These are phyloP conservation scores for Ailurus styani DNA, from an alignment of 2,113 vertebrate genomes.

Conservation along the genomic window DNA sequence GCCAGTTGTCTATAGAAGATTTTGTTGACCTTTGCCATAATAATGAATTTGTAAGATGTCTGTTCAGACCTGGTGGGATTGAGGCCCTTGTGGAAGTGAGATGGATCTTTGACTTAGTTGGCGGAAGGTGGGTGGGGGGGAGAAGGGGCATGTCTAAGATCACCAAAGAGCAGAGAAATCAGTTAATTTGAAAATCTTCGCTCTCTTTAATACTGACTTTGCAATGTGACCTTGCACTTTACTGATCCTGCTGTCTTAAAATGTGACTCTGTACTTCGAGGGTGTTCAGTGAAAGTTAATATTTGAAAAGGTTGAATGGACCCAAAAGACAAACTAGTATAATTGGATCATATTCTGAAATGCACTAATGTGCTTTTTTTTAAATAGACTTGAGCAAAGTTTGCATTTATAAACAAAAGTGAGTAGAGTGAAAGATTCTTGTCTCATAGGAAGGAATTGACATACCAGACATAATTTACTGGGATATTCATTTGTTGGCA, in stretches of 20 bases:
- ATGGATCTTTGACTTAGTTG: slow-evolving; percentile 10
- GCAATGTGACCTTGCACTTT: neutral
- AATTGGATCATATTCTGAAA: neutral
- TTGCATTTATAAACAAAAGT: slow-evolving; percentile 13
- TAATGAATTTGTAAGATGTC: neutral
- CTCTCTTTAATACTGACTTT: neutral
- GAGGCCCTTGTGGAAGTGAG: neutral
- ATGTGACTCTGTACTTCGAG: neutral
- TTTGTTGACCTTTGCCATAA: neutral
- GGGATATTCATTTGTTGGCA: neutral
- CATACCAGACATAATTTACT: neutral
- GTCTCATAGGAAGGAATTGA: slow-evolving; percentile 18
- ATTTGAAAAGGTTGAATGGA: neutral
- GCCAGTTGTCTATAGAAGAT: neutral
- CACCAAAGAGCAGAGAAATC: neutral
- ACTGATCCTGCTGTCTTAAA: neutral
- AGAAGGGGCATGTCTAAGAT: neutral
- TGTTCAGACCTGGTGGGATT: neutral
- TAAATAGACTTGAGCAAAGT: neutral
- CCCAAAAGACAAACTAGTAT: neutral
- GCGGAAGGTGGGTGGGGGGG: neutral
- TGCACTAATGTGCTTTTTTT: neutral
- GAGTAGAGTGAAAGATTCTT: neutral
- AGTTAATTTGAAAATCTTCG: slow-evolving; percentile 24
- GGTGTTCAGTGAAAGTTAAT: neutral